Evolutionary conservation across 2,797 vertebrate genomes (phyloP).

Genomic region (Pseudotriccus pelzelni): DNA sequence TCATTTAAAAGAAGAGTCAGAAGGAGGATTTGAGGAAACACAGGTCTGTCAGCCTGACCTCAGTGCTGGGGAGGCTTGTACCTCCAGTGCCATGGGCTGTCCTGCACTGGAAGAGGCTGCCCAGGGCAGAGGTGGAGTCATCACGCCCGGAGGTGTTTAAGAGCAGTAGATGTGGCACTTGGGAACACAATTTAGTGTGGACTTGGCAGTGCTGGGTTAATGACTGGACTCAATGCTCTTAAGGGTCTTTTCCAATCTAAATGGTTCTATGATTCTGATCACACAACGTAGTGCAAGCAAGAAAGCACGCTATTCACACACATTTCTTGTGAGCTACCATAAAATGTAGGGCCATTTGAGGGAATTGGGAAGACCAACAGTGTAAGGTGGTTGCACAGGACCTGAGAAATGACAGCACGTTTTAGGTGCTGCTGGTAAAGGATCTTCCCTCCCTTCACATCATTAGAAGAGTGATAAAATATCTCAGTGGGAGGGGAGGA

Average conservation of each 20-base stretch:
- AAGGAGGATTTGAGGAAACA: neutral
- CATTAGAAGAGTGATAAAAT: neutral
- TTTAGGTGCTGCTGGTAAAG: neutral
- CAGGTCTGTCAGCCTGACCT: neutral
- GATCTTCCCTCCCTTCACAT: neutral
- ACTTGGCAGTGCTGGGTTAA: neutral
- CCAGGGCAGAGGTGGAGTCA: neutral
- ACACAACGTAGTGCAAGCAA: neutral
- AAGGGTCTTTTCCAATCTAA: neutral
- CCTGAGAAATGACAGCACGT: neutral
- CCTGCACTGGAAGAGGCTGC: neutral
- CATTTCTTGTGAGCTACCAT: neutral
- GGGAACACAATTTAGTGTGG: neutral
- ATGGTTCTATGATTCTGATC: neutral
- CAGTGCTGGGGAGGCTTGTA: neutral
- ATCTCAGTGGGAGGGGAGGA: neutral
- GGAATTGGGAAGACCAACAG: neutral
- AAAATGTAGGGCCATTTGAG: fast-evolving
- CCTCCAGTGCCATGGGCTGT: neutral
- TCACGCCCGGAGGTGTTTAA: too few species aligned
- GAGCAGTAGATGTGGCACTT: neutral
- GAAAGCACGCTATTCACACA: neutral
- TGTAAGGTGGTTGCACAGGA: neutral
- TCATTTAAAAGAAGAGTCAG: neutral
- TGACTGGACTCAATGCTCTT: neutral